These are phyloP conservation scores for Arremon brunneinucha DNA, from an alignment of 2,797 vertebrate species.

Conservation along the genomic window DNA sequence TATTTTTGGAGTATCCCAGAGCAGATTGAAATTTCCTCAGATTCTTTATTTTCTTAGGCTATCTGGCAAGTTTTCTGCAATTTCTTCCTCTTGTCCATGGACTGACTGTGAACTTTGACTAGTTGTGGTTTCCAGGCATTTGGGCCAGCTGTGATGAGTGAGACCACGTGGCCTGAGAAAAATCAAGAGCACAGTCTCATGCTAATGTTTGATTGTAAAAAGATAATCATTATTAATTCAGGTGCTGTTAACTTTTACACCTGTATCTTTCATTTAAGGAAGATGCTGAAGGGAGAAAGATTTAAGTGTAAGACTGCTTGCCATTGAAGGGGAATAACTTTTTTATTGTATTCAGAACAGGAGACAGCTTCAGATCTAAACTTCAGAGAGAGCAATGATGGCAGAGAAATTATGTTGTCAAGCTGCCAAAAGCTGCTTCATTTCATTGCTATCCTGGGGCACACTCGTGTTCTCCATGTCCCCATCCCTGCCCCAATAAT, in stretches of 20 bases:
- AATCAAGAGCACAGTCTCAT: neutral
- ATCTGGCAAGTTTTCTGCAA: neutral
- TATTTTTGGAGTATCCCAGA: neutral
- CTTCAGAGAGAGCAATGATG: neutral
- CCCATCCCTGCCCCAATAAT: neutral
- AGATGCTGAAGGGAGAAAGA: neutral
- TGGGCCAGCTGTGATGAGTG: neutral
- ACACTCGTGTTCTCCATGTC: neutral
- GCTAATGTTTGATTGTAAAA: neutral
- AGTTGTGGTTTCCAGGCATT: neutral
- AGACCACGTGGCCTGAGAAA: neutral
- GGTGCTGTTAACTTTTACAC: neutral
- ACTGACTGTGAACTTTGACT: neutral
- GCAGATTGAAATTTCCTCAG: neutral
- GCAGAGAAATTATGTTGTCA: neutral
- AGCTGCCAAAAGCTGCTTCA: neutral
- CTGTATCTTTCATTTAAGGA: neutral
- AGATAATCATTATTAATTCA: neutral
- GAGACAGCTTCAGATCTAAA: neutral
- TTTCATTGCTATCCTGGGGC: neutral
- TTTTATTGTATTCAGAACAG: neutral
- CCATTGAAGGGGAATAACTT: neutral
- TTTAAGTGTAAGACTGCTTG: neutral
- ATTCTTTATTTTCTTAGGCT: neutral
- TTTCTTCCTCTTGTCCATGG: neutral